Percentiles rank a stretch among this genome's conserved stretches.
Evolutionary conservation across 2,888 invertebrate species (phyloP).

Genomic region (Scaptodrosophila latifasciaeformis): DNA sequence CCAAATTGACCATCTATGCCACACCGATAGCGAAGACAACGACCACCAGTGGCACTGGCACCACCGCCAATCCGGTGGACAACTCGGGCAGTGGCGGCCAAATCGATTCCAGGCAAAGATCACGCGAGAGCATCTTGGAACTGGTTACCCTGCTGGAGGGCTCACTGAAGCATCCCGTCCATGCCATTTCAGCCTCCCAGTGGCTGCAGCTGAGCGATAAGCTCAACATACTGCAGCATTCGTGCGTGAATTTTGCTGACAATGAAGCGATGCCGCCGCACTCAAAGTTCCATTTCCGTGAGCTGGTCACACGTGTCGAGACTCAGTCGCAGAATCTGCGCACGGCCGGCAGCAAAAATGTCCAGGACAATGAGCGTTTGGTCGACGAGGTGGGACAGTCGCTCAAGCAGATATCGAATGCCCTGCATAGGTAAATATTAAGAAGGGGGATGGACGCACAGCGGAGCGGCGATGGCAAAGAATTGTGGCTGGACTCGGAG

Average conservation of each 20-base stretch:
- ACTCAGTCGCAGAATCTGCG: slow-evolving; percentile 81
- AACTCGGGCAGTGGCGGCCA: slow-evolving; percentile 64
- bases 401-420: slow-evolving; percentile 75
- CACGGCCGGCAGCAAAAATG: slow-evolving; percentile 82
- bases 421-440: slow-evolving; percentile 75
- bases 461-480: slow-evolving; percentile 28
- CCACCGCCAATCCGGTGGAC: no score
- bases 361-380: slow-evolving; percentile 81
- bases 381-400: slow-evolving; percentile 80
- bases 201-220: slow-evolving; percentile 88
- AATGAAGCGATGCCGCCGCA: slow-evolving; percentile 86
- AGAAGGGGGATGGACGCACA: slow-evolving; percentile 68
- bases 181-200: slow-evolving; percentile 78
- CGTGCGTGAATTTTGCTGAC: slow-evolving; percentile 90
- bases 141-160: slow-evolving; percentile 81
- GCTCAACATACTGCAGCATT: slow-evolving; percentile 86
- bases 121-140: slow-evolving; percentile 79
- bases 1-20: slow-evolving; percentile 83
- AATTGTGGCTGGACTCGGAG: slow-evolving; percentile 68
- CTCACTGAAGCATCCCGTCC: slow-evolving; percentile 78
- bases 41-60: slow-evolving; percentile 43
- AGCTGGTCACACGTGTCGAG: slow-evolving; percentile 83
- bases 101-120: slow-evolving; percentile 76
- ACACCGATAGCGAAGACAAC: slow-evolving; percentile 79
- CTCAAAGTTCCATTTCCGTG: slow-evolving; percentile 90